Base-by-base conservation (phyloP, 2,797 vertebrate species). In the Pipistrellus nathusii region DNA sequence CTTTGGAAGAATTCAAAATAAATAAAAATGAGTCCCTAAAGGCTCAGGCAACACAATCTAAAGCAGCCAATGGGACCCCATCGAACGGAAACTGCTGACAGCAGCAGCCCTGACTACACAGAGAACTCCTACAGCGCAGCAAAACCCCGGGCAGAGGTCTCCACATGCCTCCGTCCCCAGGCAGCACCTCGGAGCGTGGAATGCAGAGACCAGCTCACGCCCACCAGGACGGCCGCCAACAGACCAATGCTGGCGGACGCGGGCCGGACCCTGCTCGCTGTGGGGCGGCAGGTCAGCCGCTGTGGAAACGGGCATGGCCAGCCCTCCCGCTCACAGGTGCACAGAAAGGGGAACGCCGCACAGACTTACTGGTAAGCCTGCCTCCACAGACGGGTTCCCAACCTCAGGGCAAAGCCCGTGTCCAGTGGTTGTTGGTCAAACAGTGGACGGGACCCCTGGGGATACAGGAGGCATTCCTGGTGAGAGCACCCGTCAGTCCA, bases 181-280 rank as follows among this genome's bases (percentile, higher is more conserved):
- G 73, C 20, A 5, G 3, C 1, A 48, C 1, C 44, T 0, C 12
- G 3, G 78, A 6, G n/a, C 8, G 27, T 20, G 6, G 20, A 6
- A 15, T 20, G 35, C 59, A 8, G 12, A 27, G 14, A 32, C 11
- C 15, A 5, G 4, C 0, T 4, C 51, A 6, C 48, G 0, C 14
- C 48, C 10, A 27, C 15, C 2, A 30, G 48, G 66, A 38, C 1
- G 11, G 32, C 25, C 23, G 10, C 64, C n/a, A 35, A 32, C 44
- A 5, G 46, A 5, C 15, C 15, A 1, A 12, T 25, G 38, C 11
- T 2, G 64, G 38, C 3, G 3, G 51, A 15, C 1, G 2, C 1
- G 18, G 64, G 3, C 18, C 13, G 48, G 20, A 30, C 48, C 68
- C 25, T 18, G 46, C 9, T 3, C 10, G 32, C 75, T 4, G 10